Conservation (phyloP, 2,113 vertebrate genomes). For the Myiagra hebetior region DNA sequence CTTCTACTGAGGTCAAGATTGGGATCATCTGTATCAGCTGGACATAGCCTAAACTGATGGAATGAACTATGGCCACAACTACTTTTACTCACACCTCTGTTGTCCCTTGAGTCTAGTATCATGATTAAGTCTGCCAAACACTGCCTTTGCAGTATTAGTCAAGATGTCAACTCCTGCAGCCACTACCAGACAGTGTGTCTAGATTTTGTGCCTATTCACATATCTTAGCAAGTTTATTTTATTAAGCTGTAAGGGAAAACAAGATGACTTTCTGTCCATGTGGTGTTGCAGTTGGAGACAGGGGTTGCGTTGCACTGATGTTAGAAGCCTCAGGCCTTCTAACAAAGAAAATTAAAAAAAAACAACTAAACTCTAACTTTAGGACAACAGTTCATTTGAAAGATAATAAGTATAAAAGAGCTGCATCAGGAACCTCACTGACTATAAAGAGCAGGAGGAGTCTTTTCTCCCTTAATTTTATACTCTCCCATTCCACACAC, state of each 20-base stretch:
- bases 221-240: neutral
- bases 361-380: neutral
- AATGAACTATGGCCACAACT: neutral
- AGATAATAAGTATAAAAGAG: neutral
- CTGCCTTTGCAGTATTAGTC: constrained; percentile 5
- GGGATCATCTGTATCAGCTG: neutral
- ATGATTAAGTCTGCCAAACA: constrained; percentile 23
- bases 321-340: neutral
- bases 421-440: neutral
- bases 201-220: neutral
- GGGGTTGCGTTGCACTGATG: neutral
- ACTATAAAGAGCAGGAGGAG: neutral
- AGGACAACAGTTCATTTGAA: neutral
- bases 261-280: neutral
- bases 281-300: neutral
- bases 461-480: constrained; percentile 36
- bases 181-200: neutral
- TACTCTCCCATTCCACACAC: constrained; percentile 2
- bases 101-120: neutral
- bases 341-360: neutral
- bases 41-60: neutral
- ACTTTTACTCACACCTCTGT: neutral
- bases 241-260: neutral
- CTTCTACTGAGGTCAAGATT: neutral
- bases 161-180: neutral